phyloP scores from a whole-genome alignment of 2,113 vertebrate species.

The Otus sunia region DNA sequence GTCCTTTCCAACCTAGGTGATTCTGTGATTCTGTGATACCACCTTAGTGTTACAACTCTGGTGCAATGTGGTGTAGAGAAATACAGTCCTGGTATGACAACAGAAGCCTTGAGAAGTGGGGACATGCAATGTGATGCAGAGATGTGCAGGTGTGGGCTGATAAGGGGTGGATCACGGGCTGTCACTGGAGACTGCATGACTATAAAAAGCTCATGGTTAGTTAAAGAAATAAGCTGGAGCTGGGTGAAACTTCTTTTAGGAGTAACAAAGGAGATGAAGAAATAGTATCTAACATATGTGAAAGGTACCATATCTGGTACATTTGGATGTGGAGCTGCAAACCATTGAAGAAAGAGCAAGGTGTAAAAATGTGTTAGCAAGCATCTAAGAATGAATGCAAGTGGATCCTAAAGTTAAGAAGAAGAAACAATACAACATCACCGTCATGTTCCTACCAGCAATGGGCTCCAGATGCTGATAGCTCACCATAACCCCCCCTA shows the following conservation, averaged over 20 bases:
- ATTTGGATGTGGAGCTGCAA: background rate
- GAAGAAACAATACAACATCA: background rate
- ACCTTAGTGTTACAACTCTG: background rate
- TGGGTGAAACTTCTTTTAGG: background rate
- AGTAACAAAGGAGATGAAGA: background rate
- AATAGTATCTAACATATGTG: background rate
- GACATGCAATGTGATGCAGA: background rate
- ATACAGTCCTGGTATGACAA: background rate
- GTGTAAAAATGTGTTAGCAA: background rate
- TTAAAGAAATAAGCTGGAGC: background rate
- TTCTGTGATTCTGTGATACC: background rate
- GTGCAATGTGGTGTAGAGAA: background rate
- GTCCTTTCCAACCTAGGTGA: too few relatives aligned
- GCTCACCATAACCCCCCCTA: accelerated
- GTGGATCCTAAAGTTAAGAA: background rate
- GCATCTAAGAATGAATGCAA: accelerated
- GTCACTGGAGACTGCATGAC: background rate
- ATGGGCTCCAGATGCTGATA: background rate
- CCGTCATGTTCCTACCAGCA: background rate
- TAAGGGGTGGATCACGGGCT: background rate
- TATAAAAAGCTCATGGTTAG: background rate
- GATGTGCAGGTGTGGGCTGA: background rate
- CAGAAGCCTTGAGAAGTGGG: background rate
- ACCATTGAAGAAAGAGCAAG: background rate
- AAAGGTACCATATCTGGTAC: background rate